Conservation (phyloP, 2,113 vertebrate species). For the Tachuris rubrigastra region DNA sequence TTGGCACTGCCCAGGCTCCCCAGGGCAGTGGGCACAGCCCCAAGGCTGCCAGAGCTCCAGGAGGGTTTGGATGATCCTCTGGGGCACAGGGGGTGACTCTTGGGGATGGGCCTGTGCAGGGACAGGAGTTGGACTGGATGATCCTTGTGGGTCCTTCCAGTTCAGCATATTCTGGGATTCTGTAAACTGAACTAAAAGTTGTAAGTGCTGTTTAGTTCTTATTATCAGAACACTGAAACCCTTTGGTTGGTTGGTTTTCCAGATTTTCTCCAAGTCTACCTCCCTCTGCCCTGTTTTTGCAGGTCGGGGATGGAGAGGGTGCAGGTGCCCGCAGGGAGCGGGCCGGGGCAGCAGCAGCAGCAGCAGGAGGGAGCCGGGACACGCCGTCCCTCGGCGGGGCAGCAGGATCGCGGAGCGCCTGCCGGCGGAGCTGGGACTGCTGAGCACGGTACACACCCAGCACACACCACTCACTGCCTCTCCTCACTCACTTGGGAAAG, state of each 20-base stretch:
- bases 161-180: background rate
- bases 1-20: background rate
- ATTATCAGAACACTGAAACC: background rate
- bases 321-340: background rate
- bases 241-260: background rate
- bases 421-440: slow-evolving; percentile 71
- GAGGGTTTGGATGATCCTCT: background rate
- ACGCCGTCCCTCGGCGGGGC: slow-evolving; percentile 33
- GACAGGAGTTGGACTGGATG: no score
- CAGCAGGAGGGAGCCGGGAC: slow-evolving; percentile 6
- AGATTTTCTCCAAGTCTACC: rapidly evolving
- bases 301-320: slow-evolving; percentile 73
- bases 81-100: background rate
- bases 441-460: slow-evolving; percentile 71
- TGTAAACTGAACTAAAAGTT: background rate
- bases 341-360: slow-evolving; percentile 35
- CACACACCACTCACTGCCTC: background rate
- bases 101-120: background rate
- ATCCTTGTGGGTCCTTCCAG: background rate
- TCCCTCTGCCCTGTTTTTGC: background rate
- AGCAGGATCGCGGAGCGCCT: slow-evolving; percentile 66
- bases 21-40: background rate
- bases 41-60: background rate
- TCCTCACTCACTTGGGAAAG: background rate
- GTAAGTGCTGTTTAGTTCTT: background rate